phyloP scores from a whole-genome alignment of 1,140 invertebrate species.

The Lordiphosa mommai region DNA sequence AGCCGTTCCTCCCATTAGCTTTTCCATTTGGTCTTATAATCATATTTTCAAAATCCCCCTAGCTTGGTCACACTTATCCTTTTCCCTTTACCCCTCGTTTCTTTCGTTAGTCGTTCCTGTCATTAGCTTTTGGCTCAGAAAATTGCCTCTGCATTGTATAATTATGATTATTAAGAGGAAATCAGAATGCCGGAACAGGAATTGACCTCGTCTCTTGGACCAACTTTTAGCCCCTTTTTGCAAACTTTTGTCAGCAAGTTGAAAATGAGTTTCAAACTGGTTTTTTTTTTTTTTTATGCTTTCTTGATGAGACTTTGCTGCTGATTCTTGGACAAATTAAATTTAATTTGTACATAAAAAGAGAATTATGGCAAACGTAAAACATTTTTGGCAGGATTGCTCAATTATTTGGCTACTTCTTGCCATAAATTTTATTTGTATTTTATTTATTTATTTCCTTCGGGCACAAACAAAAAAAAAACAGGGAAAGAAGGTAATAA shows the following conservation, averaged over 20 bases:
- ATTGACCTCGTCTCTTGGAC: slow-evolving; percentile 8
- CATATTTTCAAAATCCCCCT: too few relatives aligned
- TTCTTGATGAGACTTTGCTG: slow-evolving; percentile 10
- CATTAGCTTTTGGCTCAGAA: background rate
- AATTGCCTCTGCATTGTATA: slow-evolving; percentile 45
- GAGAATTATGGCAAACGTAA: slow-evolving; percentile 43
- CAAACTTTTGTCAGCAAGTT: slow-evolving; percentile 48
- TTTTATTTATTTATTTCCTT: slow-evolving; percentile 44
- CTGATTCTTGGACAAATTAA: slow-evolving; percentile 41
- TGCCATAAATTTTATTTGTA: slow-evolving; percentile 60
- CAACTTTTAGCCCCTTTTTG: slow-evolving; percentile 8
- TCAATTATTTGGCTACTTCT: slow-evolving; percentile 51
- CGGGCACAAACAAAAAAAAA: slow-evolving; percentile 8
- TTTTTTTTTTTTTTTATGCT: slow-evolving; percentile 1
- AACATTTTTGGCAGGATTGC: slow-evolving; percentile 31
- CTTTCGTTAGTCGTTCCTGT: background rate
- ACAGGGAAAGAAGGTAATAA: slow-evolving; percentile 69
- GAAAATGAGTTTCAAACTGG: slow-evolving; percentile 43
- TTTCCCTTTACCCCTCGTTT: too few relatives aligned
- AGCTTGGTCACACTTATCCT: too few relatives aligned
- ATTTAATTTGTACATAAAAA: slow-evolving; percentile 53
- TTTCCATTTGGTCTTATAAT: too few relatives aligned
- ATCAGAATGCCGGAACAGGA: slow-evolving; percentile 34
- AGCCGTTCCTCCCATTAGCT: too few relatives aligned
- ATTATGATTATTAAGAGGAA: slow-evolving; percentile 69